Evolutionary conservation across 2,113 vertebrate genomes (phyloP), one percentile per base, ranked within the genome.

Genomic region (Oriolus oriolus): DNA sequence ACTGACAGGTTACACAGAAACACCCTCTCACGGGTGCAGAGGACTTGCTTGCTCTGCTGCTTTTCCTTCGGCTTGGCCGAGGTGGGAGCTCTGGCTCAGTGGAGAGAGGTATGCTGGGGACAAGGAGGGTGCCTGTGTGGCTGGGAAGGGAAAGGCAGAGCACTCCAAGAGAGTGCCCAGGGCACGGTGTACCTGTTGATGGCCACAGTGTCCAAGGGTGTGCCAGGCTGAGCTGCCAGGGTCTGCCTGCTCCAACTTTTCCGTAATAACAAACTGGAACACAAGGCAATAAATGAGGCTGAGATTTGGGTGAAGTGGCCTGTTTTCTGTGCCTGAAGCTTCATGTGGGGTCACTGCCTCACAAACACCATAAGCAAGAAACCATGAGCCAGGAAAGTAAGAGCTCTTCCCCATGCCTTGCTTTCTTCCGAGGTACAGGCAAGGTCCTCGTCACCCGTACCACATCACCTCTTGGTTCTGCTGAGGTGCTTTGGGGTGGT

Each of bases 131-230:
- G 3, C 16, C 52, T 31, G 31, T 44, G 45, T 1, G 9, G 27
- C 41, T 70, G 49, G 57, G 61, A 54, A 65, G 53, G 56, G 52
- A 60, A 59, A 49, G 73, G 37, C 60, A 63, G 75, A 64, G 54
- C 22, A 61, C 0, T 0, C 11, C 1, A 2, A 52, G 45, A 0
- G 4, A 31, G 33, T 54, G 16, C 49, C 53, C 0, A 0, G 56
- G 35, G 20, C 75, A 53, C 49, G 9, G 23, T 0, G 2, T 41
- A 23, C 56, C 68, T 39, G 37, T 49, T 77, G 27, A 57, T 0
- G 0, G 45, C 24, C 76, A 39, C 22, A 26, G 73, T 1, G 10
- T 30, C 42, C 57, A 22, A 27, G n/a, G 61, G 16, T 64, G 79
- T 71, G n/a, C 47, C 44, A 41, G 81, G 50, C 59, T 66, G 37